These are phyloP conservation scores for Pseudomugil tenellus DNA, from an alignment of 2,797 vertebrate species.

Conservation along the genomic window DNA sequence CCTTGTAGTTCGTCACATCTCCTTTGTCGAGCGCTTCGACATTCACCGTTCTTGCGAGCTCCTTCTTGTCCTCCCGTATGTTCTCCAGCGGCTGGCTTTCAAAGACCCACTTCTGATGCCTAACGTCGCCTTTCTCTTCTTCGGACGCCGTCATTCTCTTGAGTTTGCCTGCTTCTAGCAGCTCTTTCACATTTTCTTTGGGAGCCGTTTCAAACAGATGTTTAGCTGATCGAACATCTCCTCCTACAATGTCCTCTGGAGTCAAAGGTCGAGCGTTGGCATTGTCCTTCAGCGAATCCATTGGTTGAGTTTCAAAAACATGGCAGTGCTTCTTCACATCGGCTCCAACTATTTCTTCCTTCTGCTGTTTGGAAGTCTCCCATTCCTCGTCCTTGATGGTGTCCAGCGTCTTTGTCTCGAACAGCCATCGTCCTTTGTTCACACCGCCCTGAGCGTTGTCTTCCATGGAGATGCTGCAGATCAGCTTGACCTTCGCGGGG, in stretches of 20 bases:
- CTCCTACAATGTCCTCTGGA: constrained; percentile 88
- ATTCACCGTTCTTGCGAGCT: constrained; percentile 85
- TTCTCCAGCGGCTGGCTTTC: constrained; percentile 91
- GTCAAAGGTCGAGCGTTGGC: constrained; percentile 73
- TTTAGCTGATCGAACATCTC: constrained; percentile 87
- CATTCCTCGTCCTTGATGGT: constrained; percentile 89
- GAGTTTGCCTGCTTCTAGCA: constrained; percentile 86
- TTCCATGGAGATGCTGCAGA: constrained; percentile 87
- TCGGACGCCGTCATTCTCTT: constrained; percentile 84
- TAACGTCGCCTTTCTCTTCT: constrained; percentile 91
- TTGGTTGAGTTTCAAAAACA: constrained; percentile 90
- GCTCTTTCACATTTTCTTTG: constrained; percentile 88
- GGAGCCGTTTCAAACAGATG: constrained; percentile 90
- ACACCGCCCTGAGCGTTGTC: constrained; percentile 83
- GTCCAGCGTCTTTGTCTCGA: constrained; percentile 89
- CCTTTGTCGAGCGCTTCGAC: constrained; percentile 89
- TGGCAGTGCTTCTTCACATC: constrained; percentile 89
- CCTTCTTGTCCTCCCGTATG: constrained; percentile 89
- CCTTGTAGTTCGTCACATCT: constrained; percentile 88
- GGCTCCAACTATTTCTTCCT: constrained; percentile 87
- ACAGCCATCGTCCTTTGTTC: constrained; percentile 87
- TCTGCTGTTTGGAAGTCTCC: constrained; percentile 78
- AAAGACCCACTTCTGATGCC: constrained; percentile 91
- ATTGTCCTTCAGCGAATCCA: constrained; percentile 87
- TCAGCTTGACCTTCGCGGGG: constrained; percentile 84